These are phyloP conservation scores for Brachirus orientalis DNA, from an alignment of 2,113 vertebrate genomes.

Conservation along the genomic window DNA sequence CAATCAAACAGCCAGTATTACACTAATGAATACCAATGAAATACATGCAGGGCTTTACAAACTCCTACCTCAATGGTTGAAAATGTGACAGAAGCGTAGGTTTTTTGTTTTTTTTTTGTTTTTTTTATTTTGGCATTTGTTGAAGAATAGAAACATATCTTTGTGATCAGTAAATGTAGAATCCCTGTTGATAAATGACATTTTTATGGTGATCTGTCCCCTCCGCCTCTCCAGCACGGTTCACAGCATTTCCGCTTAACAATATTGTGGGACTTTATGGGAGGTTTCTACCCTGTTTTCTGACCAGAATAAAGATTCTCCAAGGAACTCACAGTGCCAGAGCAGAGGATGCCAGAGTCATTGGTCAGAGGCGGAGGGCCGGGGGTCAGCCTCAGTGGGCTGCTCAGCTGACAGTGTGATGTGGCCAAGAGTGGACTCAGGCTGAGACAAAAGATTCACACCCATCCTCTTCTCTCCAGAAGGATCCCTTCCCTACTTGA, in stretches of 20 bases:
- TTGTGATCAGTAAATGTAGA: slow-evolving; percentile 52
- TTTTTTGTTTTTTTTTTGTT: slow-evolving; percentile 6
- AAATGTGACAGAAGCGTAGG: slow-evolving; percentile 54
- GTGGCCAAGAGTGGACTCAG: slow-evolving; percentile 65
- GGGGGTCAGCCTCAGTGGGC: slow-evolving; percentile 58
- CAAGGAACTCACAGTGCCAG: slow-evolving; percentile 55
- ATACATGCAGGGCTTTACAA: slow-evolving; percentile 62
- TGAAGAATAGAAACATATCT: slow-evolving; percentile 44
- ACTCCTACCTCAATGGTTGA: slow-evolving; percentile 40
- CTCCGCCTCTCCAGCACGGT: slow-evolving; percentile 37
- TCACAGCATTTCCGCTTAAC: slow-evolving; percentile 45
- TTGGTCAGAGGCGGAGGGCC: slow-evolving; percentile 72
- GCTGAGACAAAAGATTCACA: slow-evolving; percentile 73
- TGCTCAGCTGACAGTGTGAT: slow-evolving; percentile 61
- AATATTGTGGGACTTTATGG: slow-evolving; percentile 65
- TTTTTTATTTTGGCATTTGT: too few species aligned
- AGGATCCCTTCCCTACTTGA: slow-evolving; percentile 39
- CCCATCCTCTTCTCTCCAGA: slow-evolving; percentile 65
- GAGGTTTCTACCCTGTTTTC: slow-evolving; percentile 63
- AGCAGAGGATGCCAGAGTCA: slow-evolving; percentile 72
- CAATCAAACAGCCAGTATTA: slow-evolving; percentile 64
- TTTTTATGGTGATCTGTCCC: slow-evolving; percentile 65
- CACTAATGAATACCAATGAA: slow-evolving; percentile 60
- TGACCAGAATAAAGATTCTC: slow-evolving; percentile 73
- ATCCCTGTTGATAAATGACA: slow-evolving; percentile 62